phyloP scores from a whole-genome alignment of 2,888 invertebrate species.

The Ellobium chinense region DNA sequence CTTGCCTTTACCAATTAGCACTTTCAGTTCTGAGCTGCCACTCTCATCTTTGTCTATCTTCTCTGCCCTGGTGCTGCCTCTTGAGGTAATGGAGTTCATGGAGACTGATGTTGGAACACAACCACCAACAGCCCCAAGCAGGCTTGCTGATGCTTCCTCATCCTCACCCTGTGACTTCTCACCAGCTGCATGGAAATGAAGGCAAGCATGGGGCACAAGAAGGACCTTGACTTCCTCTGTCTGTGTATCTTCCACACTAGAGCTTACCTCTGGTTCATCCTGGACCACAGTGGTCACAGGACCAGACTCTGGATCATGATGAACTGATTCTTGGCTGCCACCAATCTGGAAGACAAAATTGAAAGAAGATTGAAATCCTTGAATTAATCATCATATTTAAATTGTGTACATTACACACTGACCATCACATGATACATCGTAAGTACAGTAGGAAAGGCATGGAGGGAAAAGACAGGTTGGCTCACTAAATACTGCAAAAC shows the following conservation, averaged over 20 bases:
- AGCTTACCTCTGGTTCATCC: slow-evolving; percentile 60
- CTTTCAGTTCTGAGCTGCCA: slow-evolving; percentile 27
- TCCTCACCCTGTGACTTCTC: not conserved
- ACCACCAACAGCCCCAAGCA: not conserved
- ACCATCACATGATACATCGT: too few species aligned
- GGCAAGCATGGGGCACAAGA: slow-evolving; percentile 57
- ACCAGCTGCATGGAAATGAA: slow-evolving; percentile 39
- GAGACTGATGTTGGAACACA: not conserved
- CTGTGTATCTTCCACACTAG: slow-evolving; percentile 65
- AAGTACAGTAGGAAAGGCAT: too few species aligned
- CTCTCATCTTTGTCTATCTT: slow-evolving; percentile 8
- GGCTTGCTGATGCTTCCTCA: slow-evolving; percentile 13
- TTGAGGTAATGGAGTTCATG: not conserved
- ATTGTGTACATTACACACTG: too few species aligned
- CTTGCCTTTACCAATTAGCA: slow-evolving; percentile 14
- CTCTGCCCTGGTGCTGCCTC: slow-evolving; percentile 16
- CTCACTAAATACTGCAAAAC: too few species aligned
- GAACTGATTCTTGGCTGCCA: slow-evolving; percentile 72
- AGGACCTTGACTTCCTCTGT: slow-evolving; percentile 67
- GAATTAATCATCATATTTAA: too few species aligned
- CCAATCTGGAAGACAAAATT: slow-evolving; percentile 34
- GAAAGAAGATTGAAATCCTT: too few species aligned
- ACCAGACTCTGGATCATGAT: slow-evolving; percentile 67
- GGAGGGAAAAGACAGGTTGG: too few species aligned
- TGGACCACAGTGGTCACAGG: slow-evolving; percentile 59